A percentile compares a stretch with the other conserved stretches of the same genome.
phyloP scores from a whole-genome alignment of 2,888 invertebrate species.

The Drosophila robusta region DNA sequence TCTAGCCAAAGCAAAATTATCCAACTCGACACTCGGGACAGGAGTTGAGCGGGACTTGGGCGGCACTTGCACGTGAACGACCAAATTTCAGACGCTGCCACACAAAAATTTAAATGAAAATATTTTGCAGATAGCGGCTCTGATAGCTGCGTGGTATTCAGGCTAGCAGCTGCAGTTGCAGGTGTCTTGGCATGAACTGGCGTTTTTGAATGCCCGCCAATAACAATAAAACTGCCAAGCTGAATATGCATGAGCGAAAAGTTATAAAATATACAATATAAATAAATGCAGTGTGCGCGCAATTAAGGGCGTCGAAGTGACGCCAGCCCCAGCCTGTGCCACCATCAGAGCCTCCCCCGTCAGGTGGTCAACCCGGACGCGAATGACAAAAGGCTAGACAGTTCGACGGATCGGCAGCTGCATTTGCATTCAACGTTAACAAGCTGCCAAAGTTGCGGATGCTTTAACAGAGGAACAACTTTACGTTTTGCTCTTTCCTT shows the following conservation, averaged over 20 bases:
- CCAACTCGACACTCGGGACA: slow-evolving; percentile 20
- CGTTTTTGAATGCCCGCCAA: slow-evolving; percentile 70
- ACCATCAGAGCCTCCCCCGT: background rate
- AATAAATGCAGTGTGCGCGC: slow-evolving; percentile 77
- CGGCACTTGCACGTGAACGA: slow-evolving; percentile 41
- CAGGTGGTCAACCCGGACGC: slow-evolving; percentile 11
- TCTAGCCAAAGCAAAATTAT: slow-evolving; percentile 68
- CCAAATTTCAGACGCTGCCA: slow-evolving; percentile 44
- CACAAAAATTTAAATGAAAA: slow-evolving; percentile 73
- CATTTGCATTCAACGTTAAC: slow-evolving; percentile 55
- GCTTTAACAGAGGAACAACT: slow-evolving; percentile 28
- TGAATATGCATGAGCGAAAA: slow-evolving; percentile 77
- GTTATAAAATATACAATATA: slow-evolving; percentile 77
- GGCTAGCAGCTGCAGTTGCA: slow-evolving; percentile 40
- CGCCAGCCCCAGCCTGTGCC: slow-evolving; percentile 6
- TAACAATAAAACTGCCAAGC: slow-evolving; percentile 74
- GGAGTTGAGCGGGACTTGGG: background rate
- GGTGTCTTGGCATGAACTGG: slow-evolving; percentile 47
- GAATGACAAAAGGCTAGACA: slow-evolving; percentile 17
- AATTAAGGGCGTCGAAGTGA: slow-evolving; percentile 69
- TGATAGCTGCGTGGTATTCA: slow-evolving; percentile 48
- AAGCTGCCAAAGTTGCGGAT: slow-evolving; percentile 41
- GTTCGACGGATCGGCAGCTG: slow-evolving; percentile 38
- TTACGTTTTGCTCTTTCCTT: slow-evolving; percentile 27
- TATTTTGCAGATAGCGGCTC: slow-evolving; percentile 58